Conservation (phyloP, 1,140 invertebrate species). For the Drosophila aff. region DNA sequence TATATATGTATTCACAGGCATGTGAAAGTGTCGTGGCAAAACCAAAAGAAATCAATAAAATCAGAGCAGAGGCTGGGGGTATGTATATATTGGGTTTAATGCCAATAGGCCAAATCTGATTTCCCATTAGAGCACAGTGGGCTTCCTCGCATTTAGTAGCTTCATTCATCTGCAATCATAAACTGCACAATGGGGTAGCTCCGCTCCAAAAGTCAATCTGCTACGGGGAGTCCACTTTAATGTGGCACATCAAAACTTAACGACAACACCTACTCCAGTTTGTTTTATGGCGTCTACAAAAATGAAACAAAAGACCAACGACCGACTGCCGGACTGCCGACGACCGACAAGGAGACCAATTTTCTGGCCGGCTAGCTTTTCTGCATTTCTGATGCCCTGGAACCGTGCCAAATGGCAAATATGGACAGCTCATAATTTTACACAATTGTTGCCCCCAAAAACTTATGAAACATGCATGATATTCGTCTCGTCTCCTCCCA, state of each 20-base stretch:
- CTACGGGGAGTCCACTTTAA: constrained; percentile 61
- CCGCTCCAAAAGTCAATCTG: constrained; percentile 5
- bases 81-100: constrained; percentile 20
- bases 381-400: constrained; percentile 29
- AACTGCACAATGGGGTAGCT: constrained; percentile 67
- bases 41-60: constrained; percentile 59
- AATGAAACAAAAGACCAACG: constrained; percentile 52
- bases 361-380: constrained; percentile 17
- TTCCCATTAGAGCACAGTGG: constrained; percentile 51
- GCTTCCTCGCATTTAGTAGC: constrained; percentile 53
- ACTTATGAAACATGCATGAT: constrained; percentile 70
- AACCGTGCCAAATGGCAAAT: constrained; percentile 78
- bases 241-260: constrained; percentile 80
- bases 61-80: neutral
- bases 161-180: constrained; percentile 53
- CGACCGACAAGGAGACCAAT: constrained; percentile 17
- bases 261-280: constrained; percentile 78
- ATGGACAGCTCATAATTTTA: constrained; percentile 75
- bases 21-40: constrained; percentile 40
- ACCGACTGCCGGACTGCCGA: constrained; percentile 1
- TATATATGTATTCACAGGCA: constrained; percentile 1
- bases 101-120: constrained; percentile 47
- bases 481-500: constrained; percentile 33
- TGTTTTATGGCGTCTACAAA: constrained; percentile 57
- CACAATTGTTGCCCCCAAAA: constrained; percentile 62